Evolutionary conservation across 92 coral and sea anemone species (phyloP).

Genomic region (Parazoanthus swiftii): DNA sequence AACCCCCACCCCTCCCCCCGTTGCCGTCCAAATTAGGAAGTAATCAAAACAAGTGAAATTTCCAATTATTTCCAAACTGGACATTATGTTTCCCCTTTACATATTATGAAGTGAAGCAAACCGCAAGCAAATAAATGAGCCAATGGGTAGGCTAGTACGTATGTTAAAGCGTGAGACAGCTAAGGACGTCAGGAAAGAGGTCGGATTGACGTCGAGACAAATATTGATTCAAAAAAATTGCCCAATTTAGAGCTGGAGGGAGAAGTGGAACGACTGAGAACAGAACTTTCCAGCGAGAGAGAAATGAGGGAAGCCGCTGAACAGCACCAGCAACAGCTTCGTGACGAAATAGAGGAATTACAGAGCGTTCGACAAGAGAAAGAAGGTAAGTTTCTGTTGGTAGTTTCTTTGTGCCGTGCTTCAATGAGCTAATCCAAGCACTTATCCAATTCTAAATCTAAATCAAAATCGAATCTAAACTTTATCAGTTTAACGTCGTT

Average conservation of each 20-base stretch:
- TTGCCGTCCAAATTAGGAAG: no score
- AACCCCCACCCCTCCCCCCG: no score
- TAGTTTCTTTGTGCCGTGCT: not conserved
- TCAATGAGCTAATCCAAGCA: not conserved
- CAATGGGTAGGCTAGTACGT: not conserved
- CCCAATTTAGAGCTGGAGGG: not conserved
- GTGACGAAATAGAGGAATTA: not conserved
- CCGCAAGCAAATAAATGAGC: not conserved
- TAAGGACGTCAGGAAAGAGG: not conserved
- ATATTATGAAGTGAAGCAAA: no score
- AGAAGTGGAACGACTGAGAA: not conserved
- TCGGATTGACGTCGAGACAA: not conserved
- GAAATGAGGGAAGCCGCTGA: constrained; percentile 7
- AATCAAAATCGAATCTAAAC: no score
- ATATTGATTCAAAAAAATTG: not conserved
- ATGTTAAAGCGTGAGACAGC: not conserved
- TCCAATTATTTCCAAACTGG: no score
- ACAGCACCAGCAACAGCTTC: not conserved
- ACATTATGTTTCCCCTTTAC: no score
- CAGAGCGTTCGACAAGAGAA: not conserved
- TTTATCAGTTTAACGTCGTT: no score
- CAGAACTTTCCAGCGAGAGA: constrained; percentile 13
- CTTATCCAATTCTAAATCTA: no score
- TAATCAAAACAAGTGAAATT: no score
- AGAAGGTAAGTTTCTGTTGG: not conserved